These are phyloP conservation scores for Chrysolina haemoptera DNA, from an alignment of 2,888 invertebrate species.

Conservation along the genomic window DNA sequence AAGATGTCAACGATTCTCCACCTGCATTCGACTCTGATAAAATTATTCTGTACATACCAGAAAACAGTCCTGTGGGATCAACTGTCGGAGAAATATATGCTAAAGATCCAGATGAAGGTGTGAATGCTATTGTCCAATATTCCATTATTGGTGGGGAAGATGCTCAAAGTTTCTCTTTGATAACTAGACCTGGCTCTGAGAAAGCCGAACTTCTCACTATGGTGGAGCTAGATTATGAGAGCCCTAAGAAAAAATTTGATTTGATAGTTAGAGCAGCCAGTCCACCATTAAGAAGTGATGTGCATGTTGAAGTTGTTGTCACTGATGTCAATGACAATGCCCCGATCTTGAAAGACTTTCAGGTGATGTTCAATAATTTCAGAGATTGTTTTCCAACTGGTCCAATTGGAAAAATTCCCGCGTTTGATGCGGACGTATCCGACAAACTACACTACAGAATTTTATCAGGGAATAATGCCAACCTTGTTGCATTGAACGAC, in stretches of 20 bases:
- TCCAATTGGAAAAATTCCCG: slow-evolving; percentile 92
- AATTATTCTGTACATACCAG: slow-evolving; percentile 90
- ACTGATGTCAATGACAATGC: slow-evolving; percentile 97
- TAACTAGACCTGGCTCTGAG: slow-evolving; percentile 86
- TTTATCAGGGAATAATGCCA: slow-evolving; percentile 93
- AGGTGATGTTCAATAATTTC: slow-evolving; percentile 95
- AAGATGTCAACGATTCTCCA: slow-evolving; percentile 92
- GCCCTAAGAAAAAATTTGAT: slow-evolving; percentile 91
- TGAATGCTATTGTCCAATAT: slow-evolving; percentile 93
- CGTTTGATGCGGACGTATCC: slow-evolving; percentile 94
- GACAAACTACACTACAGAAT: slow-evolving; percentile 89
- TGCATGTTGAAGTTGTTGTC: slow-evolving; percentile 88
- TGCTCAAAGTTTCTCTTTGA: slow-evolving; percentile 87
- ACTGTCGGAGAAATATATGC: slow-evolving; percentile 93
- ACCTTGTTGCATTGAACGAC: slow-evolving; percentile 86
- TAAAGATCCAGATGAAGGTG: slow-evolving; percentile 93
- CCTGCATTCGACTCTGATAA: slow-evolving; percentile 92
- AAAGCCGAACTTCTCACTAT: slow-evolving; percentile 91
- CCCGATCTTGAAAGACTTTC: slow-evolving; percentile 91
- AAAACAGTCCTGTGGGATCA: slow-evolving; percentile 97
- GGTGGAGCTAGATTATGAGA: slow-evolving; percentile 96
- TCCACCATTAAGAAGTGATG: slow-evolving; percentile 90
- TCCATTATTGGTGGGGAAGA: slow-evolving; percentile 95
- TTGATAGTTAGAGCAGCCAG: slow-evolving; percentile 92
- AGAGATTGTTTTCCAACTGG: slow-evolving; percentile 94